Percentiles rank a stretch among this genome's conserved stretches.
phyloP scores from a whole-genome alignment of 92 coral and sea anemone species.

The Zoanthus sansibaricus region DNA sequence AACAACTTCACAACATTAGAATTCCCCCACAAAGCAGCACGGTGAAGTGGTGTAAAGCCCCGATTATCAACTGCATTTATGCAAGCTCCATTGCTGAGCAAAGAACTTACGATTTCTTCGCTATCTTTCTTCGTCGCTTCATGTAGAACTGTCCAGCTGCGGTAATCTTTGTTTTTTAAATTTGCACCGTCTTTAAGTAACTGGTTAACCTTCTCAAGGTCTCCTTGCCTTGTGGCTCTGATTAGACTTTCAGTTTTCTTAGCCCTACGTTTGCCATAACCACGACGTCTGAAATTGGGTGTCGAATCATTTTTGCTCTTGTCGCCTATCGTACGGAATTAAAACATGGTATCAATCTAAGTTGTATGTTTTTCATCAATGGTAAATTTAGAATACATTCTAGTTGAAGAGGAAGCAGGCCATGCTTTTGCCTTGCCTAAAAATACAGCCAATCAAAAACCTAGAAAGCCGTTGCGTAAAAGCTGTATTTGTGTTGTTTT shows the following conservation, averaged over 20 bases:
- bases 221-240: neutral
- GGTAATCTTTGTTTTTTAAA: neutral
- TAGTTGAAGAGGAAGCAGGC: too few species aligned
- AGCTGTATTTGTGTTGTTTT: too few species aligned
- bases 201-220: neutral
- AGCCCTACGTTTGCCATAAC: too few species aligned
- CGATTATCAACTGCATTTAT: conserved; percentile 17
- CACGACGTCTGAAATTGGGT: too few species aligned
- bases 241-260: neutral
- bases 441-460: too few species aligned
- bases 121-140: conserved; percentile 15
- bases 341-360: too few species aligned
- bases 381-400: too few species aligned
- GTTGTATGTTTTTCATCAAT: too few species aligned
- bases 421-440: too few species aligned
- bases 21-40: conserved; percentile 32
- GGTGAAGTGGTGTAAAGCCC: conserved; percentile 28
- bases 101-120: neutral
- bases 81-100: conserved; percentile 14
- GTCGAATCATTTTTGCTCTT: too few species aligned
- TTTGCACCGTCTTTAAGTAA: neutral
- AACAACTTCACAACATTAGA: neutral
- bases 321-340: too few species aligned
- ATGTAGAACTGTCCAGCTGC: conserved; percentile 27
- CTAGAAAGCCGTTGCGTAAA: too few species aligned